These are phyloP conservation scores for Pitangus sulphuratus DNA, from an alignment of 2,797 vertebrate species.

Conservation along the genomic window DNA sequence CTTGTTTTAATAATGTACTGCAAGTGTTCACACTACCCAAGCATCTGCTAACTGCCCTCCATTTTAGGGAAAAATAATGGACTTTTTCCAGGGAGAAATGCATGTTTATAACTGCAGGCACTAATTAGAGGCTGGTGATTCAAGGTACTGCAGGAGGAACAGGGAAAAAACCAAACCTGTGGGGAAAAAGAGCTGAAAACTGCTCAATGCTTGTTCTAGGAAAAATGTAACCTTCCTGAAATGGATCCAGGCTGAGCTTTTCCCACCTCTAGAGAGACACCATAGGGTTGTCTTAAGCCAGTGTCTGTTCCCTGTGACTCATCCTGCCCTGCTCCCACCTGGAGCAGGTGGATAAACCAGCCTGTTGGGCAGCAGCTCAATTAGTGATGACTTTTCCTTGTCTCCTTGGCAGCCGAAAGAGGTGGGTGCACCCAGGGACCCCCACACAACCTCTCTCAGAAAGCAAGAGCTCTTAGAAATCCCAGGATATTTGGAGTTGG, in stretches of 20 bases:
- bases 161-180: neutral
- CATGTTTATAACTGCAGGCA: conserved; percentile 33
- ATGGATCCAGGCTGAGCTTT: neutral
- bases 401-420: neutral
- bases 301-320: fast-evolving
- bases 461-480: neutral
- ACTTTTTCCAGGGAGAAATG: conserved; percentile 16
- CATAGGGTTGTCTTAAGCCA: neutral
- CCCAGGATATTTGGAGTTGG: neutral
- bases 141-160: conserved; percentile 1
- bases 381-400: fast-evolving
- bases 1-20: neutral
- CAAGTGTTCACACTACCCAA: neutral
- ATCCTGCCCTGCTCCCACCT: neutral
- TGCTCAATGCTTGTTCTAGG: neutral
- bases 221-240: conserved; percentile 6
- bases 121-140: conserved; percentile 51
- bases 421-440: neutral
- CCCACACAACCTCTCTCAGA: neutral
- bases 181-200: neutral
- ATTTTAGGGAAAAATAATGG: neutral
- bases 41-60: conserved; percentile 30
- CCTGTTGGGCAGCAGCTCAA: neutral
- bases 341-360: neutral
- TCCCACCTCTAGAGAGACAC: neutral